These are phyloP conservation scores for Hucho hucho DNA, from an alignment of 2,113 vertebrate species.

Conservation along the genomic window DNA sequence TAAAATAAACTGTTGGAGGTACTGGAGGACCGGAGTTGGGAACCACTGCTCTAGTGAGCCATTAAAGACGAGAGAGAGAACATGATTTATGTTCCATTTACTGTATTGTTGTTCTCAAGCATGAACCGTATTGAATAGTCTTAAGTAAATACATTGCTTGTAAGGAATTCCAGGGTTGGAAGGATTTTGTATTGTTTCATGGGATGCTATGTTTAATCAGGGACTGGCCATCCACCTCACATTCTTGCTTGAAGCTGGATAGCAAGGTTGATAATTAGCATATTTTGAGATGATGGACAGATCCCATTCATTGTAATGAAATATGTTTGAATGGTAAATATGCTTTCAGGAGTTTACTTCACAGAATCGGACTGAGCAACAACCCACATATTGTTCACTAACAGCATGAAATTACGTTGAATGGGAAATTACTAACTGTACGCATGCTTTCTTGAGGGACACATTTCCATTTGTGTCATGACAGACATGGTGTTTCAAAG, in stretches of 20 bases:
- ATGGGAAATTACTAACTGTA: conserved; percentile 12
- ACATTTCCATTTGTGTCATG: conserved; percentile 50
- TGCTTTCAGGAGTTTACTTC: conserved; percentile 15
- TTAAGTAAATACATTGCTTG: too few relatives aligned
- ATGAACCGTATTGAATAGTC: too few relatives aligned
- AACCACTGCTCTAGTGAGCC: not conserved
- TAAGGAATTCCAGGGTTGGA: not conserved
- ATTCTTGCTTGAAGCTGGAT: too few relatives aligned
- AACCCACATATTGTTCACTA: conserved; percentile 23
- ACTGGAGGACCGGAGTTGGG: too few relatives aligned
- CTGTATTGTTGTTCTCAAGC: too few relatives aligned
- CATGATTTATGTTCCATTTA: too few relatives aligned
- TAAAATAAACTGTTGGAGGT: too few relatives aligned
- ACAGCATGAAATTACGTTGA: conserved; percentile 21
- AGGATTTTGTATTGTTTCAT: not conserved
- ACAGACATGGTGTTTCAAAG: conserved; percentile 19
- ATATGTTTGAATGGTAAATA: conserved; percentile 9
- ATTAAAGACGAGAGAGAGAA: too few relatives aligned
- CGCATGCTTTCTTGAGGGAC: conserved; percentile 27
- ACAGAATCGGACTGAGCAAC: conserved; percentile 11
- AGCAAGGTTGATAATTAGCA: too few relatives aligned
- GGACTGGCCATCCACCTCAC: not conserved
- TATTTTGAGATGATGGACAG: too few relatives aligned
- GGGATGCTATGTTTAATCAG: not conserved
- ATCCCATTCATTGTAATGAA: not conserved